phyloP scores from a whole-genome alignment of 2,113 vertebrate species.

The Mastomys coucha region DNA sequence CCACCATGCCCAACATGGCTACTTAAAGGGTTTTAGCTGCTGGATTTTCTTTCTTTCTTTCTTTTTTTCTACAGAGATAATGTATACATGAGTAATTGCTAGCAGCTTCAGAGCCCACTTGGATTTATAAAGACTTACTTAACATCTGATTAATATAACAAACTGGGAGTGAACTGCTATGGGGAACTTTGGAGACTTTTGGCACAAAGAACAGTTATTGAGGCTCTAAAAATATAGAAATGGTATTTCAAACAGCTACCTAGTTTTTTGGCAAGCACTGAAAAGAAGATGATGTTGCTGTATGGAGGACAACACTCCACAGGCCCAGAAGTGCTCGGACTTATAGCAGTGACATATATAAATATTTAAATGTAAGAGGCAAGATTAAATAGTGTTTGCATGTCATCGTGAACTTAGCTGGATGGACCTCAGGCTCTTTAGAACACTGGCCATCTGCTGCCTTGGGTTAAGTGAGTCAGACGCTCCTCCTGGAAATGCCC shows the following conservation, averaged over 20 bases:
- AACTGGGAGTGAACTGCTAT: neutral
- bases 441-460: neutral
- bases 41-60: neutral
- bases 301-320: neutral
- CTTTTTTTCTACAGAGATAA: neutral
- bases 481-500: conserved; percentile 41
- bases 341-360: conserved; percentile 10
- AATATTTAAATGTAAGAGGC: conserved; percentile 17
- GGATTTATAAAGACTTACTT: conserved; percentile 46
- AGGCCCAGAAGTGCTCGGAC: neutral
- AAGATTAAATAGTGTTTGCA: neutral
- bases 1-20: neutral
- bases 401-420: neutral
- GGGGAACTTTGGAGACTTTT: neutral
- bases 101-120: neutral
- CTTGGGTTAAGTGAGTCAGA: conserved; percentile 48
- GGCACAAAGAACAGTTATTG: neutral
- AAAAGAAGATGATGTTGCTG: conserved; percentile 16
- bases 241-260: neutral
- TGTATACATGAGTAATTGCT: neutral
- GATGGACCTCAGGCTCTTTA: neutral
- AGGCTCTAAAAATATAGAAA: conserved; percentile 29
- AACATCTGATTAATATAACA: neutral
- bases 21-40: conserved; percentile 17
- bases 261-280: conserved; percentile 8